Evolutionary conservation across 2,888 invertebrate genomes (phyloP), one percentile per base, ranked within the genome.

Genomic region (Ormyrus rosae): DNA sequence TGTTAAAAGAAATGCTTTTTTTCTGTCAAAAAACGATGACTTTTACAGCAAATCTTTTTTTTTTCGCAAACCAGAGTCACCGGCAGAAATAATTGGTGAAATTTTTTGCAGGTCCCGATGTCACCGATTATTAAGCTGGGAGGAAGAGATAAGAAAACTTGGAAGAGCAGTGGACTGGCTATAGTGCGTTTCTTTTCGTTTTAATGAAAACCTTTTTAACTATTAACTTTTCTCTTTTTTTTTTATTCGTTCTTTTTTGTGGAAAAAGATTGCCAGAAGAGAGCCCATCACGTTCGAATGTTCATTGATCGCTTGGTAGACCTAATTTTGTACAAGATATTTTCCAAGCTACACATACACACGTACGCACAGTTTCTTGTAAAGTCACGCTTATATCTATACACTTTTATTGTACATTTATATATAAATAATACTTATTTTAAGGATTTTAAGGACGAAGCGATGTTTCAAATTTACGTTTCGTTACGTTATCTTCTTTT

Each of bases 41-140:
- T 73, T 63, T 60, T 13, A 71, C 58, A 72, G 55, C 53, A 11
- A 19, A 19, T 19, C 19, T 19, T 19, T 19, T 19, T 19, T 19
- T 19, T 19, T 19, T 19, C 19, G 19, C 1, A 19, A 19, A 19
- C 19, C 19, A 19, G 19, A 19, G 19, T 19, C 19, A 19, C 19
- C 0, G 70, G 58, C 19, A 46, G 45, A 45, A 60, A 60, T 53
- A 46, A 58, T 72, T 45, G 60, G 8, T 83, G 82, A 65, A 84
- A 68, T 45, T 80, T 85, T 82, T 89, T 90, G 82, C 87, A 90
- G 90, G 88, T 86, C 89, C 90, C 83, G 90, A 90, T 78, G 87
- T 89, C 81, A 89, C 89, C 78, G 90, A 90, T 85, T 90, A 90
- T 83, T 90, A 85, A 89, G 71, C 83, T 80, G 83, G 19, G 19